Evolutionary conservation across 2,888 invertebrate genomes (phyloP), one percentile per base, ranked within the genome.

Genomic region (Gonocerus acuteangulatus): DNA sequence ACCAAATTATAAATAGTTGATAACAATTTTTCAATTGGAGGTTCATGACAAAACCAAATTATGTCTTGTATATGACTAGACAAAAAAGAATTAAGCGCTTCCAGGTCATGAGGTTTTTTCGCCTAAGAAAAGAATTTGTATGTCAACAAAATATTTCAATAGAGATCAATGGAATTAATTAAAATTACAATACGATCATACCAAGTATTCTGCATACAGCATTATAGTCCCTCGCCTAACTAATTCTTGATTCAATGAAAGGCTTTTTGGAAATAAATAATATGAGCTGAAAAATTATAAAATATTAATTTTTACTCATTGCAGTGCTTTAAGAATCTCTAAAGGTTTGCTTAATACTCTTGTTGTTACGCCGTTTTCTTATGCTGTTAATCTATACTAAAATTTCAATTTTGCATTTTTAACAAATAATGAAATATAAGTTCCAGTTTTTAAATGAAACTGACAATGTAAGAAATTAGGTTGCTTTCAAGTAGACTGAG

Each of bases 141-240:
- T 16, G 15, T 3, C 1, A 16, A 22, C 1, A 2, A 18, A 23
- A 13, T 1, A 9, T 19, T 18, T 27, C n/a, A 51, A 32, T 11
- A 15, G 4, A 47, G 27, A 32, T 16, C 0, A n/a, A n/a, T n/a
- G n/a, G n/a, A n/a, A n/a, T n/a, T n/a, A n/a, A n/a, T n/a, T n/a
- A n/a, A n/a, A n/a, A n/a, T n/a, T n/a, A n/a, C n/a, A n/a, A n/a
- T n/a, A n/a, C n/a, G n/a, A n/a, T n/a, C n/a, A 80, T 71, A 86
- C 86, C 75, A 89, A 82, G 74, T 85, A 87, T 73, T 90, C 89
- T 75, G 87, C 88, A 71, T 85, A 85, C 0, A 87, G 79, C 70
- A 88, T 80, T 0, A 83, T 80, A 16, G 84, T 83, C 1, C 85
- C 85, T 51, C 82, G 78, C 63, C 83, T 79, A 3, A 87, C 75